phyloP scores from a whole-genome alignment of 2,797 vertebrate species.

The Sebastes oblongus region DNA sequence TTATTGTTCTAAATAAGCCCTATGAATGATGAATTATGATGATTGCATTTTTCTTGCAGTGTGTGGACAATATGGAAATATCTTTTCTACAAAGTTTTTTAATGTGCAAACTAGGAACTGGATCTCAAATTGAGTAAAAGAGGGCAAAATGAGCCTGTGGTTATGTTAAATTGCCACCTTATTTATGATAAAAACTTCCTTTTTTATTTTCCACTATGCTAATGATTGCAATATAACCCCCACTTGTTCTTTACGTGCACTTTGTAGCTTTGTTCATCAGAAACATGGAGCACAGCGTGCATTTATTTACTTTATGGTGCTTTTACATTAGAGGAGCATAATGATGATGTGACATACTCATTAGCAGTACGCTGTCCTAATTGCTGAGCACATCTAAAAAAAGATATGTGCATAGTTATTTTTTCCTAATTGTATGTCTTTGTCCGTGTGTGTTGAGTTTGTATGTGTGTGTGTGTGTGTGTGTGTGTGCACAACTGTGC shows the following conservation, averaged over 20 bases:
- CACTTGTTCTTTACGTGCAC: not conserved
- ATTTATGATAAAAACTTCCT: not conserved
- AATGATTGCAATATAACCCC: not conserved
- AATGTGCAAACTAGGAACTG: not conserved
- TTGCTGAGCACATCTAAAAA: not conserved
- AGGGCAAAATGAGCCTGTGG: not conserved
- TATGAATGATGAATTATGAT: not conserved
- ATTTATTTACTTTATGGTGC: too few relatives aligned
- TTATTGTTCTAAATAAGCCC: conserved; percentile 20
- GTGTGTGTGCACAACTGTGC: conserved; percentile 22
- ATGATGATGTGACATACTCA: not conserved
- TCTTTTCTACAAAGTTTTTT: not conserved
- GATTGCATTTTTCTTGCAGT: not conserved
- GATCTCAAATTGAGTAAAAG: not conserved
- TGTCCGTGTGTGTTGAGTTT: not conserved
- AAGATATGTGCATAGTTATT: not conserved
- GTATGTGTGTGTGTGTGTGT: conserved; percentile 11
- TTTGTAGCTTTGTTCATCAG: not conserved
- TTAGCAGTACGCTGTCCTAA: not conserved
- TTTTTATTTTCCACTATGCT: not conserved
- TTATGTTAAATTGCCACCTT: too few relatives aligned
- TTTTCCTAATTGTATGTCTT: conserved; percentile 23
- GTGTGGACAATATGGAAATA: not conserved
- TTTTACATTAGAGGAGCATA: not conserved
- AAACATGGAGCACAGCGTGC: not conserved